These are phyloP conservation scores for Heloderma charlesbogerti DNA, from an alignment of 2,113 vertebrate genomes.

Conservation along the genomic window DNA sequence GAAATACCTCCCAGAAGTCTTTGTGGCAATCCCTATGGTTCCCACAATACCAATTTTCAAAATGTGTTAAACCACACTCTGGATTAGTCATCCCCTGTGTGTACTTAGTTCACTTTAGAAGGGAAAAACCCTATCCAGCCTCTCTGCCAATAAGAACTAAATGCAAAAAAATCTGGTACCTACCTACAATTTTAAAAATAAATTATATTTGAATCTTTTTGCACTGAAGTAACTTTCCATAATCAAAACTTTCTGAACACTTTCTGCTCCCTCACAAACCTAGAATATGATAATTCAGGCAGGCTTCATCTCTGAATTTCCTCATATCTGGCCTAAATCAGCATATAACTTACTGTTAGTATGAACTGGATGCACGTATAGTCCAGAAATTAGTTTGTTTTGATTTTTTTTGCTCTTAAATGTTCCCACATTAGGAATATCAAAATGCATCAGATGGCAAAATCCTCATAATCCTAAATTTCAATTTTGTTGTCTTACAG, in stretches of 20 bases:
- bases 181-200: background rate
- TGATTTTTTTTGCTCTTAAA: background rate
- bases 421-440: background rate
- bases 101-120: background rate
- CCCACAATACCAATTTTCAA: background rate
- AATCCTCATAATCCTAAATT: background rate
- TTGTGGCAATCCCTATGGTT: background rate
- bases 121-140: no score
- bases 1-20: background rate
- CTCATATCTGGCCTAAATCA: background rate
- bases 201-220: background rate
- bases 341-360: background rate
- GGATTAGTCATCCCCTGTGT: background rate
- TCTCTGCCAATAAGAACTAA: background rate
- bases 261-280: background rate
- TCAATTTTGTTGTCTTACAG: background rate
- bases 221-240: background rate
- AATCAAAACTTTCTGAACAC: background rate
- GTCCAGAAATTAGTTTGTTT: background rate
- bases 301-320: background rate
- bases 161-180: background rate
- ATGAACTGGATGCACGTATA: background rate
- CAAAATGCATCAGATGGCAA: background rate
- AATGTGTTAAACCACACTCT: background rate
- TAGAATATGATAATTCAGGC: background rate